These are phyloP conservation scores for Rhopalosiphum nymphaeae DNA, from an alignment of 2,888 invertebrate species.

Conservation along the genomic window DNA sequence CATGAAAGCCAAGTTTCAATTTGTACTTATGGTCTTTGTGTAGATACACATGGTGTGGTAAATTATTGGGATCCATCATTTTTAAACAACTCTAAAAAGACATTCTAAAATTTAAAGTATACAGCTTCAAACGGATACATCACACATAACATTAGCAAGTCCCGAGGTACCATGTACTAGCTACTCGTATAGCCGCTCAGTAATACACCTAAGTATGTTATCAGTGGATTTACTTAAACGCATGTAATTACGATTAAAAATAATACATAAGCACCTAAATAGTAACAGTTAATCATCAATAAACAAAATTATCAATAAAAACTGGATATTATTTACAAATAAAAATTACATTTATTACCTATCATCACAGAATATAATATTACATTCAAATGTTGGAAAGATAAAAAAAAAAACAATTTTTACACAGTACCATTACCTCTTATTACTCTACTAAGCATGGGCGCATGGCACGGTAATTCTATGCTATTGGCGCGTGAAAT, in stretches of 20 bases:
- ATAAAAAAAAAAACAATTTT: too few relatives aligned
- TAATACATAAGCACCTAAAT: not conserved
- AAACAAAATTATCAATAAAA: not conserved
- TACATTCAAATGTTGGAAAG: too few relatives aligned
- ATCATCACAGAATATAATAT: too few relatives aligned
- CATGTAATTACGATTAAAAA: not conserved
- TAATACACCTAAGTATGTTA: not conserved
- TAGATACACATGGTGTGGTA: slow-evolving; percentile 41
- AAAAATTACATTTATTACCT: not conserved
- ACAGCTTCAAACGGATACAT: not conserved
- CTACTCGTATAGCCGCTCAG: not conserved
- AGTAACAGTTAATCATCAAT: not conserved
- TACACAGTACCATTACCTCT: too few relatives aligned
- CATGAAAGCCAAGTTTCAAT: slow-evolving; percentile 52
- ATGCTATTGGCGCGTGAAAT: slow-evolving; percentile 3
- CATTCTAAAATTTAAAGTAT: not conserved
- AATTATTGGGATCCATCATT: slow-evolving; percentile 49
- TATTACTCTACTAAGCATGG: too few relatives aligned
- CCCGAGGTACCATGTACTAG: not conserved
- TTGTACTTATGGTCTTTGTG: slow-evolving; percentile 46
- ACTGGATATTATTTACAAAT: not conserved
- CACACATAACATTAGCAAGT: not conserved
- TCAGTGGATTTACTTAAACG: not conserved
- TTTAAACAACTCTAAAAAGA: not conserved
- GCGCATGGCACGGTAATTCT: too few relatives aligned